Evolutionary conservation across 1,140 invertebrate genomes (phyloP).

Genomic region (Eupristina koningsbergeri): DNA sequence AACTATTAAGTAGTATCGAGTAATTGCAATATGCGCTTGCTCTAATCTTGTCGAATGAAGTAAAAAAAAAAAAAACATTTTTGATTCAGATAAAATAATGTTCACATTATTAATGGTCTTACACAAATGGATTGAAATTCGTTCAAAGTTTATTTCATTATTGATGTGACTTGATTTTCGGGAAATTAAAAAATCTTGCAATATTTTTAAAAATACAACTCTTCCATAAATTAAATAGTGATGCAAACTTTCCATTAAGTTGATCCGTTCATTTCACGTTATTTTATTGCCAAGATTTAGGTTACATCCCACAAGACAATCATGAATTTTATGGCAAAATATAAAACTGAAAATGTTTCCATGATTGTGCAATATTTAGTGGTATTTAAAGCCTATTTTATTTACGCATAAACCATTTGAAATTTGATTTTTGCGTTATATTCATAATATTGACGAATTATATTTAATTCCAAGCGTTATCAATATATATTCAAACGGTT

Average conservation of each 20-base stretch:
- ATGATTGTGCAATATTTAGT: slow-evolving; percentile 11
- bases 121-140: no score
- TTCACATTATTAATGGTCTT: neutral
- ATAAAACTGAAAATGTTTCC: neutral
- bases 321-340: neutral
- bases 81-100: neutral
- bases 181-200: neutral
- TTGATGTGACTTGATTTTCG: no score
- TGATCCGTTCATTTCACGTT: neutral
- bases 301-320: neutral
- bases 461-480: neutral
- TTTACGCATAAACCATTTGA: neutral
- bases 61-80: neutral
- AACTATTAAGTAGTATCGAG: no score
- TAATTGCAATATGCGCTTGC: no score
- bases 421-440: slow-evolving; percentile 12
- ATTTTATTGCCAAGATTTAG: neutral
- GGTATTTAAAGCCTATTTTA: neutral
- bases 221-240: neutral
- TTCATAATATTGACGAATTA: neutral
- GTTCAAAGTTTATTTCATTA: no score
- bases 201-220: neutral
- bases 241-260: neutral
- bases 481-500: neutral
- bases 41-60: no score